Conservation (phyloP, 2,797 vertebrate genomes). For the Esox masquinongy region DNA sequence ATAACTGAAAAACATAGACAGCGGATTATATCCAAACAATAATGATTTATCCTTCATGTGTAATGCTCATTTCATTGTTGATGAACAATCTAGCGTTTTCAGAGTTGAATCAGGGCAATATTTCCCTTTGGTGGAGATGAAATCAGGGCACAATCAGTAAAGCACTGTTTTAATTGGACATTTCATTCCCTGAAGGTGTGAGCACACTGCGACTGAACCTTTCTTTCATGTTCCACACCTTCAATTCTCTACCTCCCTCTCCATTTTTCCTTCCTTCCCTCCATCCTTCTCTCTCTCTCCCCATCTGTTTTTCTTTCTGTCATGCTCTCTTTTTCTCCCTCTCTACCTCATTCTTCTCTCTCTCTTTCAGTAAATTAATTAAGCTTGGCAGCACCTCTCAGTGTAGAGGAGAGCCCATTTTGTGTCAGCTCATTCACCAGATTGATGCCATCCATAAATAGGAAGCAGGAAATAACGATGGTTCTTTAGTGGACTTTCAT, state of each 20-base stretch:
- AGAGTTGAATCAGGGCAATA: not conserved
- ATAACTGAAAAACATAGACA: too few species aligned
- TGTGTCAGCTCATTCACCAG: slow-evolving; percentile 44
- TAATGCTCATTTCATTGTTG: not conserved
- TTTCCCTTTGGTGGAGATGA: not conserved
- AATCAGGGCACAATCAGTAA: not conserved
- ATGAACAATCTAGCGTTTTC: not conserved
- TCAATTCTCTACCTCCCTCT: not conserved
- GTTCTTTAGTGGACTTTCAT: slow-evolving; percentile 55
- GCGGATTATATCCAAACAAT: not conserved
- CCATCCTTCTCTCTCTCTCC: slow-evolving; percentile 27
- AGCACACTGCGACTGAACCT: too few species aligned
- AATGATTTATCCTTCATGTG: not conserved
- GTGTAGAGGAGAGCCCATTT: slow-evolving; percentile 44
- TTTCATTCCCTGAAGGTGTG: slow-evolving; percentile 37
- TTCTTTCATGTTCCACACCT: not conserved
- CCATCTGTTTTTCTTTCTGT: slow-evolving; percentile 27
- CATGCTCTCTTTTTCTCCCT: slow-evolving; percentile 31
- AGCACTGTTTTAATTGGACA: slow-evolving; percentile 46
- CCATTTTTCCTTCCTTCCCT: not conserved
- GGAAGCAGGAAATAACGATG: slow-evolving; percentile 24
- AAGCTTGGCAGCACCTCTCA: slow-evolving; percentile 44
- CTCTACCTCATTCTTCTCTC: slow-evolving; percentile 28
- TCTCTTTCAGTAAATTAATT: slow-evolving; percentile 52
- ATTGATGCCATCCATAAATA: slow-evolving; percentile 31